Conservation (phyloP, 2,797 vertebrate species). For the Coregonus suidteri region DNA sequence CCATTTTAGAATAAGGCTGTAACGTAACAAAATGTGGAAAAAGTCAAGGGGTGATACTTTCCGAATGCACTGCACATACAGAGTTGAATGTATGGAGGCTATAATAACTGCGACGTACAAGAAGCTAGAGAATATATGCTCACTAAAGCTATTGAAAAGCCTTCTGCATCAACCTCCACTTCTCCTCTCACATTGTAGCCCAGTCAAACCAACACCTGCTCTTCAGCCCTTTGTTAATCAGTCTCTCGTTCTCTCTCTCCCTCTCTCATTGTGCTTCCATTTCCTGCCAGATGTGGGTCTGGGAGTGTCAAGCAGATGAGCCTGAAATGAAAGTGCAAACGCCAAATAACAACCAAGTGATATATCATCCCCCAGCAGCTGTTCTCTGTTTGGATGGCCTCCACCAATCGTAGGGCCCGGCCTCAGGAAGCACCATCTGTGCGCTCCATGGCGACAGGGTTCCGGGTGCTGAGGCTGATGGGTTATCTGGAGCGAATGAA, state of each 20-base stretch:
- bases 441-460: slow-evolving; percentile 66
- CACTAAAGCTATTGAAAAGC: neutral
- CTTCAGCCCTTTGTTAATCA: slow-evolving; percentile 65
- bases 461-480: slow-evolving; percentile 38
- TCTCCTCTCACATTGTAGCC: neutral
- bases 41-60: no score
- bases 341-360: slow-evolving; percentile 53
- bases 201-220: slow-evolving; percentile 20
- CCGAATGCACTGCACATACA: no score
- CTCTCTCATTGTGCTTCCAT: slow-evolving; percentile 54
- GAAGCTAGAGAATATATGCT: neutral
- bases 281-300: slow-evolving; percentile 75
- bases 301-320: slow-evolving; percentile 72
- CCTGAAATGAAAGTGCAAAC: slow-evolving; percentile 75
- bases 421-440: slow-evolving; percentile 73
- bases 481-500: slow-evolving; percentile 66
- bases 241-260: neutral
- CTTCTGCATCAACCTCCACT: neutral
- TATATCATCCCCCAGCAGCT: slow-evolving; percentile 76
- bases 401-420: slow-evolving; percentile 68
- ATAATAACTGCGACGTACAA: neutral
- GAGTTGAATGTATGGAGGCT: no score
- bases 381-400: slow-evolving; percentile 68
- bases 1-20: no score
- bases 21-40: no score